phyloP scores from a whole-genome alignment of 2,113 vertebrate species.

The Mystacornis crossleyi region DNA sequence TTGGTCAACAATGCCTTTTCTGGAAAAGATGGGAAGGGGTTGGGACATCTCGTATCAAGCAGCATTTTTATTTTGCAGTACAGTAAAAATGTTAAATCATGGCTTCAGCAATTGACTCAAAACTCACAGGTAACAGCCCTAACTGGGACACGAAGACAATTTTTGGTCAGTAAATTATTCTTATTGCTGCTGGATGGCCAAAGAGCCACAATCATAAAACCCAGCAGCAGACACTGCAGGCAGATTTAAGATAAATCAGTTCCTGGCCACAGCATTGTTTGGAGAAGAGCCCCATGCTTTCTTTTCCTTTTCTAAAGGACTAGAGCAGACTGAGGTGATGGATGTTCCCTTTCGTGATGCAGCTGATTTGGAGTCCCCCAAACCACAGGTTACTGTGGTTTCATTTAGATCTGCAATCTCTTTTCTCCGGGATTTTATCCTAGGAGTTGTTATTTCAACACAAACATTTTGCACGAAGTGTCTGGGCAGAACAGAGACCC shows the following conservation, averaged over 20 bases:
- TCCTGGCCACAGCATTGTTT: constrained; percentile 12
- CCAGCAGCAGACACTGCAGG: background rate
- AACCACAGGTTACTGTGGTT: background rate
- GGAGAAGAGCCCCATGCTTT: background rate
- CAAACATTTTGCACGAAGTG: background rate
- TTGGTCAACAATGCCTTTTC: background rate
- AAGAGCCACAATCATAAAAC: constrained; percentile 21
- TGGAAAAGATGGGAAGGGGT: background rate
- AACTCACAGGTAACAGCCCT: background rate
- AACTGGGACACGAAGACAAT: background rate
- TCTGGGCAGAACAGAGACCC: background rate
- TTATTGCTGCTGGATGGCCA: background rate
- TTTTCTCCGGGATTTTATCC: background rate
- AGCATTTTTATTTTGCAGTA: background rate
- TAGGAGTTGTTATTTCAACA: background rate
- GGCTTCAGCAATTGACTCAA: background rate
- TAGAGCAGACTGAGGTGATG: background rate
- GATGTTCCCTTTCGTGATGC: background rate
- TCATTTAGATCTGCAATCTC: constrained; percentile 32
- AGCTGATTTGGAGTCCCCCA: background rate
- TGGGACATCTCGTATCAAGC: background rate
- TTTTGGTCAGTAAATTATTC: constrained; percentile 24
- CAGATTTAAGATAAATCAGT: background rate
- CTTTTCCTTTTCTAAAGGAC: background rate
- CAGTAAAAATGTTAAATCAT: background rate